Conservation (phyloP, 2,797 vertebrate genomes). For the Eulemur coronatus region DNA sequence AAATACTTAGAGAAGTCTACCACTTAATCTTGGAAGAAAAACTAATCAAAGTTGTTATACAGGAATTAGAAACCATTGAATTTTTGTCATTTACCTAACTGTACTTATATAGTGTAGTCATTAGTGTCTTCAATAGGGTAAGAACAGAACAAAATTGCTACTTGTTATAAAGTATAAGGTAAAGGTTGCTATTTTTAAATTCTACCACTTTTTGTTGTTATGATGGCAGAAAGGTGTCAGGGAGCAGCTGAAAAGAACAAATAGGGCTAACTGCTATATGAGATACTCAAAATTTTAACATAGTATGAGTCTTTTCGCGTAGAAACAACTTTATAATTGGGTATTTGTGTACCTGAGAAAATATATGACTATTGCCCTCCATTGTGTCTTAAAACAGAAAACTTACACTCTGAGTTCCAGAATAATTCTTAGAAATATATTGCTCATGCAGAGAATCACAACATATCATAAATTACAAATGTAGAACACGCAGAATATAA, state of each 20-base stretch:
- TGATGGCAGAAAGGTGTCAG: not conserved
- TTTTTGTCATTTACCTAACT: not conserved
- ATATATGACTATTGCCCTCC: not conserved
- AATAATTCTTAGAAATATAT: not conserved
- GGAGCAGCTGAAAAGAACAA: not conserved
- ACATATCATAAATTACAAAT: not conserved
- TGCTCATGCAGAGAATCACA: not conserved
- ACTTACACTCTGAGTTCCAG: not conserved
- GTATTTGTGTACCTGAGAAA: not conserved
- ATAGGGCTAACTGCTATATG: not conserved
- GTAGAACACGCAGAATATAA: not conserved
- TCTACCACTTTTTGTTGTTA: not conserved
- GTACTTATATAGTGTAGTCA: not conserved
- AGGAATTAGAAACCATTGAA: not conserved
- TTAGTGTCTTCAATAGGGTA: not conserved
- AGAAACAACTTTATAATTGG: not conserved
- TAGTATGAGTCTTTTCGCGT: not conserved
- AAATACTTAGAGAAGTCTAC: conserved; percentile 4
- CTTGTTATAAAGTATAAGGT: not conserved
- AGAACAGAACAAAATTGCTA: not conserved
- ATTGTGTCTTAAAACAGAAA: conserved; percentile 18
- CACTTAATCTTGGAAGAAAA: conserved; percentile 8
- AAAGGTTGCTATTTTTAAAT: not conserved
- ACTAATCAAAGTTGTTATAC: not conserved
- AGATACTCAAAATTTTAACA: conserved; percentile 12